Conservation (phyloP, 2,888 invertebrate species). For the Panopea generosa region DNA sequence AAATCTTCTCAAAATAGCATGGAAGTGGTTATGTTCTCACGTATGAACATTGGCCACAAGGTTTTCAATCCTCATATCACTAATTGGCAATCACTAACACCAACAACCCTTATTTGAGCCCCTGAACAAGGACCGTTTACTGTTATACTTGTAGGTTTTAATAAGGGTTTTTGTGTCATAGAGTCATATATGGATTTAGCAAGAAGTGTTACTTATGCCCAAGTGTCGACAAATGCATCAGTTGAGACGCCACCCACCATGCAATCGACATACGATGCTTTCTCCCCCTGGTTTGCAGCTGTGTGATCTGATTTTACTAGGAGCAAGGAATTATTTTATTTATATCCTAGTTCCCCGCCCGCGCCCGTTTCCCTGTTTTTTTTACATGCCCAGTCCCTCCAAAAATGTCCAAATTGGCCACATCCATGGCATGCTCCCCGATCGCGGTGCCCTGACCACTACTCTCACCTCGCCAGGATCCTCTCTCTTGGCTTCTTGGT, state of each 20-base stretch:
- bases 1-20: constrained; percentile 20
- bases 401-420: constrained; percentile 11
- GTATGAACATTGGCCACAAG: constrained; percentile 13
- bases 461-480: not conserved
- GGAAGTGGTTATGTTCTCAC: constrained; percentile 6
- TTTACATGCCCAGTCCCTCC: constrained; percentile 10
- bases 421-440: constrained; percentile 2
- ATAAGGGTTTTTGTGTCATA: too few species aligned
- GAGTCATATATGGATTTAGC: not conserved
- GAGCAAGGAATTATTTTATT: not conserved
- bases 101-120: too few species aligned
- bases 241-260: not conserved
- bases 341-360: not conserved
- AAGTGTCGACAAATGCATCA: constrained; percentile 8
- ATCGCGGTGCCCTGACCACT: not conserved
- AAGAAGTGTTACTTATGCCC: constrained; percentile 9
- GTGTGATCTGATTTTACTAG: not conserved
- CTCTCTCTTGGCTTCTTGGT: not conserved
- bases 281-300: too few species aligned
- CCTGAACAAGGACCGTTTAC: too few species aligned
- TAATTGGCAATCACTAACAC: too few species aligned
- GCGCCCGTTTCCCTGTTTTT: not conserved
- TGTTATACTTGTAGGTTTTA: too few species aligned
- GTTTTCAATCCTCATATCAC: not conserved
- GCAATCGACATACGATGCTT: too few species aligned